Percentiles rank a stretch among this genome's conserved stretches.
These are phyloP conservation scores for Meganola albula DNA, from an alignment of 2,888 invertebrate genomes.

Conservation along the genomic window DNA sequence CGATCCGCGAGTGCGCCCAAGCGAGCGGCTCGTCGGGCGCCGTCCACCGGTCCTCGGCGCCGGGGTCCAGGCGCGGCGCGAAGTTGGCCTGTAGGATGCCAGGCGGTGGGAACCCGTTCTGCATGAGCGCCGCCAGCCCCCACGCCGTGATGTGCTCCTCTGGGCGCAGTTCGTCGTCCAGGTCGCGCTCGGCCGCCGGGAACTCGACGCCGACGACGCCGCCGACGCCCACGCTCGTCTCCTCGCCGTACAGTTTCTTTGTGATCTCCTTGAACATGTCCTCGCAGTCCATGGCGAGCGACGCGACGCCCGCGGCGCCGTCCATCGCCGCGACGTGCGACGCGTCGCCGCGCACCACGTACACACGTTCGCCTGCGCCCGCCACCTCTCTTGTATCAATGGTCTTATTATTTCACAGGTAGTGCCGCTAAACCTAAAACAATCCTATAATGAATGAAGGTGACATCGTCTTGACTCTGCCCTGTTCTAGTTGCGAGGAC, in stretches of 20 bases:
- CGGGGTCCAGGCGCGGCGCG: constrained; percentile 68
- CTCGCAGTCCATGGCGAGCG: constrained; percentile 84
- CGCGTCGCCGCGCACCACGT: neutral
- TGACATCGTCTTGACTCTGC: too few species aligned
- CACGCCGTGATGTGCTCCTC: constrained; percentile 86
- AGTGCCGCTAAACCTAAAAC: too few species aligned
- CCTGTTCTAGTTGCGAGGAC: too few species aligned
- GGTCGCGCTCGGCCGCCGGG: constrained; percentile 70
- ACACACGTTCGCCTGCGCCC: neutral
- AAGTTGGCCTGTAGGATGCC: constrained; percentile 80
- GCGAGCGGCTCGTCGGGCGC: constrained; percentile 83
- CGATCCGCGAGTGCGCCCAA: constrained; percentile 88
- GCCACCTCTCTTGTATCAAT: neutral
- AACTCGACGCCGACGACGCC: constrained; percentile 66
- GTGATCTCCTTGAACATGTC: constrained; percentile 95
- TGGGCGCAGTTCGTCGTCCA: constrained; percentile 77
- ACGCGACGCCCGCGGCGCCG: constrained; percentile 63
- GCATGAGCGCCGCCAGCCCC: constrained; percentile 87
- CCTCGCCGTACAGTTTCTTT: constrained; percentile 92
- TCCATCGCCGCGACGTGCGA: constrained; percentile 63
- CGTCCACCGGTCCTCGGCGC: constrained; percentile 80
- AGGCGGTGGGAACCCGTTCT: constrained; percentile 82
- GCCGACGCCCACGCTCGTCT: constrained; percentile 61
- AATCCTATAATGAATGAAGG: too few species aligned
- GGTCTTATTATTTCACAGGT: too few species aligned